Evolutionary conservation across 2,797 vertebrate genomes (phyloP).

Genomic region (Hemibagrus guttatus): DNA sequence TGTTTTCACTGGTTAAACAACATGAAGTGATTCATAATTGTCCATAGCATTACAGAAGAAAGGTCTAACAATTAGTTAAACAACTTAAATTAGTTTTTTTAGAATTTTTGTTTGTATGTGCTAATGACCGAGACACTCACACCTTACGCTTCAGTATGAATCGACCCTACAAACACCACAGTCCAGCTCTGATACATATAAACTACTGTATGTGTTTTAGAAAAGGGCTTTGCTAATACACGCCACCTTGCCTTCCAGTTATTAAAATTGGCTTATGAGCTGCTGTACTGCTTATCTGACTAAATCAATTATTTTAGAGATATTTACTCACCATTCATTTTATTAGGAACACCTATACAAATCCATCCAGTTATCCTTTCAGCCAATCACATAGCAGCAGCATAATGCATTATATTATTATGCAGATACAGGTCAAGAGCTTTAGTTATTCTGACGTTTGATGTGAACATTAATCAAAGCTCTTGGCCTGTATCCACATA

Average conservation of each 20-base stretch:
- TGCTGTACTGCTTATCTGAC: neutral
- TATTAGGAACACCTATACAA: no score
- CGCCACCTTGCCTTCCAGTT: neutral
- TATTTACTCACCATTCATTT: no score
- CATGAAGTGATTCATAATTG: slow-evolving; percentile 55
- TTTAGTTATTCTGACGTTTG: no score
- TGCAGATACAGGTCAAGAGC: no score
- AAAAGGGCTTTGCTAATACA: neutral
- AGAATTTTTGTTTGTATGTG: slow-evolving; percentile 43
- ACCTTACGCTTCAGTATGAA: neutral
- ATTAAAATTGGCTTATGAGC: neutral
- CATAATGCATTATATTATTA: no score
- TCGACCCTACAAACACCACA: neutral
- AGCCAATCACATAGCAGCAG: no score
- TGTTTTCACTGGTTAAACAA: slow-evolving; percentile 55
- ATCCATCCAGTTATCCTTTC: no score
- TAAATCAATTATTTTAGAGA: neutral
- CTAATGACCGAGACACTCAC: neutral
- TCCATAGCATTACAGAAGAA: slow-evolving; percentile 58
- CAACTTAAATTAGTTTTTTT: slow-evolving; percentile 27
- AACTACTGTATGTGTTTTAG: neutral
- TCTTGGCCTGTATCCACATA: no score
- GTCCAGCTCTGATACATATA: neutral
- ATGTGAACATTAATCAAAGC: no score
- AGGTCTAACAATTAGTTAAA: slow-evolving; percentile 61